Evolutionary conservation across 2,888 invertebrate genomes (phyloP), one percentile per base, ranked within the genome.

Genomic region (Standfussiana lucernea): DNA sequence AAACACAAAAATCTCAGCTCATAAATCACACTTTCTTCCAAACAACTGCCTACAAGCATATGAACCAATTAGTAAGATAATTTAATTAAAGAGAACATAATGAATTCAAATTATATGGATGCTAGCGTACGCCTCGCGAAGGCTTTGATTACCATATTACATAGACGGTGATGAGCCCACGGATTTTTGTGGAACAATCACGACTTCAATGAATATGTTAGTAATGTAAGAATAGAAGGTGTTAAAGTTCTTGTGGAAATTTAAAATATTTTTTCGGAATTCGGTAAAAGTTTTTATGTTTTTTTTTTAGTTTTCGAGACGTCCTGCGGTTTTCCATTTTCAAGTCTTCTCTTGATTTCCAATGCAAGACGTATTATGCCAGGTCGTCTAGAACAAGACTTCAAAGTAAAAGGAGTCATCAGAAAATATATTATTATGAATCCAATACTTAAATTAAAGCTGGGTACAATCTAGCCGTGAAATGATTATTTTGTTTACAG

Each of bases 11-110:
- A 69, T 28, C 42, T n/a, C 15, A 69, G 13, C 42, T 15, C 8
- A 62, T 68, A 61, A 79, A 28, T 45, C 24, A 21, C 24, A n/a
- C 47, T 42, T 50, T n/a, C 37, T 21, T 35, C 18, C 13, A 24
- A 32, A 66, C 53, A 37, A 56, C 7, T 5, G 11, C 59, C 24
- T 18, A 45, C 68, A 59, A 71, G 59, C 61, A 64, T 64, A 72
- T 56, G 65, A 61, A 32, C 37, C 67, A 83, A 86, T 83, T 86
- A 83, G 70, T 72, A 75, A 86, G 75, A 45, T 77, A 78, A 85
- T 85, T 84, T 84, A 85, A 85, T 85, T 86, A 85, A 84, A 78
- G 85, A 72, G 81, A 86, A 82, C 85, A 84, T 72, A 84, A 86
- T 78, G 76, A 75, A 86, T 86, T 79, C 76, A 86, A 78, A 78